These are phyloP conservation scores for Oncorhynchus gorbuscha DNA, from an alignment of 2,113 vertebrate species.

Conservation along the genomic window DNA sequence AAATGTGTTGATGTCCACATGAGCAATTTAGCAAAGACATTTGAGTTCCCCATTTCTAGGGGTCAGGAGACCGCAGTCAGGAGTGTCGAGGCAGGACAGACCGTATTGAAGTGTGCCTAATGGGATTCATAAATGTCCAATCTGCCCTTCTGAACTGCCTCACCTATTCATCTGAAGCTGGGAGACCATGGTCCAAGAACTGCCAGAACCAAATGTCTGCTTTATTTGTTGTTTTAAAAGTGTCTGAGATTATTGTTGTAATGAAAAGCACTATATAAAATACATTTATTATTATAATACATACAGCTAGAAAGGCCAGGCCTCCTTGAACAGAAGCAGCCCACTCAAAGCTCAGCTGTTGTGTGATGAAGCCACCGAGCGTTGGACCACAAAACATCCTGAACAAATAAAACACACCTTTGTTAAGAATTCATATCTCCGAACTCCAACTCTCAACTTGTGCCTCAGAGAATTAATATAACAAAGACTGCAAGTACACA, in stretches of 20 bases:
- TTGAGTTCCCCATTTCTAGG: too few relatives aligned
- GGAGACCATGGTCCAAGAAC: too few relatives aligned
- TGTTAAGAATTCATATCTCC: neutral
- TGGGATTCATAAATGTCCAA: too few relatives aligned
- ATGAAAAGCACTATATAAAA: too few relatives aligned
- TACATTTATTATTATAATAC: conserved; percentile 48
- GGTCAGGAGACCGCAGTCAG: too few relatives aligned
- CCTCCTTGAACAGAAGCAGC: conserved; percentile 82
- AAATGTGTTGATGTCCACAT: too few relatives aligned
- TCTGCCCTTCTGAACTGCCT: neutral
- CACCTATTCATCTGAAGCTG: too few relatives aligned
- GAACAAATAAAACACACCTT: neutral
- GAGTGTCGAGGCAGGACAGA: too few relatives aligned
- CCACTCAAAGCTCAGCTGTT: conserved; percentile 86
- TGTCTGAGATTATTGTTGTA: too few relatives aligned
- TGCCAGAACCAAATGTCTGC: too few relatives aligned
- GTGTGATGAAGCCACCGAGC: conserved; percentile 84
- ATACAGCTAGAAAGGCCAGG: conserved; percentile 80
- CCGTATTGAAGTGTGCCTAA: neutral
- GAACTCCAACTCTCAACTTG: neutral
- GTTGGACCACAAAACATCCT: conserved; percentile 88
- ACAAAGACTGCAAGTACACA: conserved; percentile 39
- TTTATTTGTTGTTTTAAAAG: too few relatives aligned
- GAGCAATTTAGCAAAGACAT: too few relatives aligned
- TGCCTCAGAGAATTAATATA: neutral